These are phyloP conservation scores for Enteromius viviparus DNA, from an alignment of 2,797 vertebrate genomes.

Conservation along the genomic window DNA sequence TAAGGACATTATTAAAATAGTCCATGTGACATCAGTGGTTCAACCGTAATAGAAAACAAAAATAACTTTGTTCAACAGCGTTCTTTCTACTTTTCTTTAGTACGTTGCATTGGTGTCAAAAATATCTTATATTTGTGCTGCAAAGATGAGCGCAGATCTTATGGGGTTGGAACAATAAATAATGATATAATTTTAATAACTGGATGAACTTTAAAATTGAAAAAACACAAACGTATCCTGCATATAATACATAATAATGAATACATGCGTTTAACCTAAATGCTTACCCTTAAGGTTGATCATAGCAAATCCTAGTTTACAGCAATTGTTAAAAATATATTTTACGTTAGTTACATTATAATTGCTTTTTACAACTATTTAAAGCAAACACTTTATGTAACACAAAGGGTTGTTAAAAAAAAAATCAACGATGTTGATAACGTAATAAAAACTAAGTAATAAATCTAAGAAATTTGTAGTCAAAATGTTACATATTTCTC, in stretches of 20 bases:
- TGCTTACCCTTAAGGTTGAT: neutral
- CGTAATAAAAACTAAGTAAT: neutral
- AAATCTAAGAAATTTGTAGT: neutral
- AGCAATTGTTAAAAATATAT: neutral
- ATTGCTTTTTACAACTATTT: neutral
- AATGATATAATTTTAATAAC: neutral
- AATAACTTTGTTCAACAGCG: no score
- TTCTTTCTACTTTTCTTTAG: no score
- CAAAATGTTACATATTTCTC: neutral
- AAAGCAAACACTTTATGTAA: neutral
- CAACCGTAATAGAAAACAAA: no score
- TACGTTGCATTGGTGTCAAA: no score
- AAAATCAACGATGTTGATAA: neutral
- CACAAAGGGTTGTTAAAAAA: neutral
- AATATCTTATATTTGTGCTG: neutral
- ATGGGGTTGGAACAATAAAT: no score
- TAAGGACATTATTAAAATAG: no score
- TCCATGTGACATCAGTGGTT: no score
- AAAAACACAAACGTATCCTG: neutral
- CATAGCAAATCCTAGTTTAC: no score
- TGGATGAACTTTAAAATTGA: neutral
- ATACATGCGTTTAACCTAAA: neutral
- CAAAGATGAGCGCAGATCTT: neutral
- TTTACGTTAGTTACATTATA: neutral
- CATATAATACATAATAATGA: neutral